phyloP scores from a whole-genome alignment of 2,888 invertebrate genomes.

The Melieria omissa region DNA sequence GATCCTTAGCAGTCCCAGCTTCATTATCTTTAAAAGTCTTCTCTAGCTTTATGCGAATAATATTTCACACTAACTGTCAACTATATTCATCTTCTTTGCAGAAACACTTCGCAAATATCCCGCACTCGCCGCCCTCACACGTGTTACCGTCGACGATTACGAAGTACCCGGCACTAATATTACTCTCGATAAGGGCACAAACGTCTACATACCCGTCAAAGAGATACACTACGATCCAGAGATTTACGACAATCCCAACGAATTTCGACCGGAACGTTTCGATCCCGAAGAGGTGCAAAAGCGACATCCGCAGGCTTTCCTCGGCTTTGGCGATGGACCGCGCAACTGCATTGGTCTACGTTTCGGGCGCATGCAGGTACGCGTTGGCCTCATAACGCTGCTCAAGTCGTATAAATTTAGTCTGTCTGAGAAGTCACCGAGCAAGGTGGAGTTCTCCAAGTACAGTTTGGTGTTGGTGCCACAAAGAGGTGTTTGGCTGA shows the following conservation, averaged over 20 bases:
- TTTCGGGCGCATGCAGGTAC: conserved; percentile 58
- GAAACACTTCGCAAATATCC: conserved; percentile 68
- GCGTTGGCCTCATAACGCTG: conserved; percentile 54
- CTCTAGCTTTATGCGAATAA: background rate
- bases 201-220: conserved; percentile 58
- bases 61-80: background rate
- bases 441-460: conserved; percentile 42
- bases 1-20: background rate
- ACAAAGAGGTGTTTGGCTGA: conserved; percentile 45
- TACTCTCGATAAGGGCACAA: conserved; percentile 58
- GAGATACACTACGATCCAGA: conserved; percentile 67
- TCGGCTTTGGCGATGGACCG: conserved; percentile 65
- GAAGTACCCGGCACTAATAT: conserved; percentile 54
- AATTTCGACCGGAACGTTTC: conserved; percentile 67
- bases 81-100: conserved; percentile 37
- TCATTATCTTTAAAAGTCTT: background rate
- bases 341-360: conserved; percentile 60
- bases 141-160: conserved; percentile 59
- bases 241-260: conserved; percentile 65
- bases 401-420: conserved; percentile 50
- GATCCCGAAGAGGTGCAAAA: conserved; percentile 51
- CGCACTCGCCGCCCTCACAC: conserved; percentile 59
- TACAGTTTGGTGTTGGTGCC: conserved; percentile 43
- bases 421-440: conserved; percentile 41
- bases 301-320: conserved; percentile 58